Conservation (phyloP, 2,113 vertebrate genomes). For the Hydrochoerus hydrochaeris region DNA sequence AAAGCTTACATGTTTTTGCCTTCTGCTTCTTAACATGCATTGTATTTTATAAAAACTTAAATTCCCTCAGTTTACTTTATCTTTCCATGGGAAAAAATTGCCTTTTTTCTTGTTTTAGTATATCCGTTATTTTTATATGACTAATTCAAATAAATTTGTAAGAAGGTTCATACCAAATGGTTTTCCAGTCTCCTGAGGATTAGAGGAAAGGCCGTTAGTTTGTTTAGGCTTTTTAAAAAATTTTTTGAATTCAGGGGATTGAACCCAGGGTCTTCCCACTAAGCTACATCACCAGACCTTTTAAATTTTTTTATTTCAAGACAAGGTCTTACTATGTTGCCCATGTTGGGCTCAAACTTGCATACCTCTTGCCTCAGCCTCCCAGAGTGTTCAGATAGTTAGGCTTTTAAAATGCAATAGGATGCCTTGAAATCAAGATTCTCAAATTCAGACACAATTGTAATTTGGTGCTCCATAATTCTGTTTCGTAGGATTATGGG, state of each 20-base stretch:
- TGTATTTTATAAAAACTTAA: conserved; percentile 55
- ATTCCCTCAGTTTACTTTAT: conserved; percentile 32
- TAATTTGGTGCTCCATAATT: conserved; percentile 20
- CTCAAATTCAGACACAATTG: not conserved
- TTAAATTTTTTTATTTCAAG: not conserved
- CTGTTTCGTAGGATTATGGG: not conserved
- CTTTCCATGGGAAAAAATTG: conserved; percentile 44
- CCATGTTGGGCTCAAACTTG: not conserved
- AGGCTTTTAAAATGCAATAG: conserved; percentile 28
- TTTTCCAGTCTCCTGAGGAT: not conserved
- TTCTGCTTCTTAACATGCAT: conserved; percentile 68
- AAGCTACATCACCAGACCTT: not conserved
- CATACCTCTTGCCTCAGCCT: not conserved
- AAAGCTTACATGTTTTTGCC: conserved; percentile 51
- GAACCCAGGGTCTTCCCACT: not conserved
- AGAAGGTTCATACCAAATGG: conserved; percentile 17
- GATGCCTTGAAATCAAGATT: not conserved
- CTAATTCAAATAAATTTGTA: conserved; percentile 47
- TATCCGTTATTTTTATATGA: conserved; percentile 31
- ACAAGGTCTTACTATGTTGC: not conserved
- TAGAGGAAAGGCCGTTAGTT: not conserved
- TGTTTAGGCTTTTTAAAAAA: conserved; percentile 20
- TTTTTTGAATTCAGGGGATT: not conserved
- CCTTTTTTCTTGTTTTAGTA: conserved; percentile 49
- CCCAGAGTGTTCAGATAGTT: not conserved